Conservation (phyloP, 2,797 vertebrate genomes). For the Darevskia nairensis region DNA sequence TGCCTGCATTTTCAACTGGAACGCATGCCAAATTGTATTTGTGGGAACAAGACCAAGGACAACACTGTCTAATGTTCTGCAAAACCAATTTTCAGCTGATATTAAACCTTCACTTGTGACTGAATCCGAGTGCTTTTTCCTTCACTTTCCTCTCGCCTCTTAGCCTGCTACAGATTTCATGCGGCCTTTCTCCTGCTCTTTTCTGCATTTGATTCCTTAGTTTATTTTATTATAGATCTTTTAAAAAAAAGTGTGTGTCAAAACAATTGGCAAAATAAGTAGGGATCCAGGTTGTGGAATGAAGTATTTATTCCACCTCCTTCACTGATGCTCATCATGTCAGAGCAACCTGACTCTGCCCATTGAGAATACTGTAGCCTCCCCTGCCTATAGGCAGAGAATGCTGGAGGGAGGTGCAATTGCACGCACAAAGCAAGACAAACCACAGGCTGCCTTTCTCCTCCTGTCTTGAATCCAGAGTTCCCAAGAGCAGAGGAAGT, state of each 20-base stretch:
- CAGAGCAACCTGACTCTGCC: background rate
- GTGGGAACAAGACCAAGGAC: too few relatives aligned
- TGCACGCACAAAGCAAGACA: background rate
- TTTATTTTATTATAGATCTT: background rate
- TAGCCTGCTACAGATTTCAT: too few relatives aligned
- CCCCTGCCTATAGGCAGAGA: background rate
- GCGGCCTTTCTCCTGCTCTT: background rate
- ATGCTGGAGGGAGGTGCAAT: background rate
- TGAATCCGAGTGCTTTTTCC: too few relatives aligned
- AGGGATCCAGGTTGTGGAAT: background rate
- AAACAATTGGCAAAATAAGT: background rate
- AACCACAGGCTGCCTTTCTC: background rate
- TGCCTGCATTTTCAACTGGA: background rate
- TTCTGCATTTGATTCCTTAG: background rate
- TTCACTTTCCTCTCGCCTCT: too few relatives aligned
- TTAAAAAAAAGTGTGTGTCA: too few relatives aligned
- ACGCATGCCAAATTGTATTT: too few relatives aligned
- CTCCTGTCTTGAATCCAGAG: background rate
- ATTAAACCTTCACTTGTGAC: too few relatives aligned
- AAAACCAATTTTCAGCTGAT: too few relatives aligned
- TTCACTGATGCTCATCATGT: background rate
- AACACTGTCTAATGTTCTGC: too few relatives aligned
- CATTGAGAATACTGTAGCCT: too few relatives aligned
- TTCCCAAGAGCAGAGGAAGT: too few relatives aligned
- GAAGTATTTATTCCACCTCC: background rate